Evolutionary conservation across 2,888 invertebrate species (phyloP), one percentile per base, ranked within the genome.

Genomic region (Stenichneumon culpator): DNA sequence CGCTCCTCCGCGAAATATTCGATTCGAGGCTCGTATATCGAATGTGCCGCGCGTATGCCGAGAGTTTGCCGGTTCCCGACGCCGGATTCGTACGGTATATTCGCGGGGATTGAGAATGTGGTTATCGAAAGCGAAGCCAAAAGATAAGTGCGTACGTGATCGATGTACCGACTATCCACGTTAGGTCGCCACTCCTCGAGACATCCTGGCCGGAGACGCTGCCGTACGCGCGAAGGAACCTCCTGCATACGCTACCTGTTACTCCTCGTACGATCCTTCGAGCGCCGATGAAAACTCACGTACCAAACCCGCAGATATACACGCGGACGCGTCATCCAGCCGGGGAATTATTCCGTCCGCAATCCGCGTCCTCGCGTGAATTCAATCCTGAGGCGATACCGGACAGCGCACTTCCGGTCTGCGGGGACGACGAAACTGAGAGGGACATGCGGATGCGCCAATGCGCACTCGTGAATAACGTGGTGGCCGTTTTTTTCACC

Each of bases 111-210:
- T 81, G 79, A 82, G 83, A 85, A 87, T 86, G 83, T 85, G 87
- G 87, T 86, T 86, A 86, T 83, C 87, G 83, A 87, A 84, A 87
- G 86, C 83, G 74, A 81, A 86, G 83, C 86, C 77, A 83, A 83
- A 83, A 83, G 84, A 87, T 87, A 86, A 87, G 86, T 87, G 83
- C 83, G 84, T 81, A 87, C 87, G 87, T 87, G 87, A 86, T 86
- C 86, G 70, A 69, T 74, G 87, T 87, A 84, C 87, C 47, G 84
- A 84, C 72, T 67, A 86, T 80, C 68, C 65, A 44, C 73, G 60
- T 22, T 69, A 16, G 68, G 74, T 68, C 63, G 67, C 72, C 68
- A 77, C 72, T 65, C 44, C 54, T 25, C 75, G 36, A 25, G 72
- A 73, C 73, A 57, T 22, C 68, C 54, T 70, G 52, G n/a, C 70